A percentile compares a stretch with the other conserved stretches of the same genome.
Evolutionary conservation across 2,797 vertebrate species (phyloP).

Genomic region (Petrocephalus schoutedeni): DNA sequence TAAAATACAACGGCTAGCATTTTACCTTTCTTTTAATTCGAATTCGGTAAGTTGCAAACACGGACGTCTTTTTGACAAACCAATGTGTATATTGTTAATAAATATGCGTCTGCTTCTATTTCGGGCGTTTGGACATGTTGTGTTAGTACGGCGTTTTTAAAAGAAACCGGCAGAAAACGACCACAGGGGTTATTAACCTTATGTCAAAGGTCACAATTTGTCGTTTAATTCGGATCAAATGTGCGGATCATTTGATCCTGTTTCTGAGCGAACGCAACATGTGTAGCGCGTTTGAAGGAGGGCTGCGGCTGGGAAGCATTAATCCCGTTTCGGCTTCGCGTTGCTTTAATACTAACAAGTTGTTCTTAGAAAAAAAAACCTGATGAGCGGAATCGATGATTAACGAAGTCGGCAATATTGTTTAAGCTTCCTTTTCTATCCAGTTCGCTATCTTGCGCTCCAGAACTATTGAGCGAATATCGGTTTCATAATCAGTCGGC

Average conservation of each 20-base stretch:
- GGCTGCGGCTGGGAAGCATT: not conserved
- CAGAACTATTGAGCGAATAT: not conserved
- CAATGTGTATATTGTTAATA: conserved; percentile 3
- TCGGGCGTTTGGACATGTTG: not conserved
- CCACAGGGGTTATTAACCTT: conserved; percentile 10
- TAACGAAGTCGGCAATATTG: not conserved
- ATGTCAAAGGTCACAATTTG: conserved; percentile 14
- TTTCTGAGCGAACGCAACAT: conserved; percentile 1
- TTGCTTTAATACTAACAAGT: not conserved
- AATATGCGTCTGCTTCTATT: not conserved
- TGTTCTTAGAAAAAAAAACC: not conserved
- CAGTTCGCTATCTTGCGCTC: not conserved
- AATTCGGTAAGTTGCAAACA: conserved; percentile 16
- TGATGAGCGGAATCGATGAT: not conserved
- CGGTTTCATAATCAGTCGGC: not conserved
- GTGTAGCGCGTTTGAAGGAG: conserved; percentile 17
- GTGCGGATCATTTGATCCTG: conserved; percentile 2
- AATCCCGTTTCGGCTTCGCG: not conserved
- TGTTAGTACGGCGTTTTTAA: not conserved
- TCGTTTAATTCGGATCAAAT: conserved; percentile 15
- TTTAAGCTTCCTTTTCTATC: not conserved
- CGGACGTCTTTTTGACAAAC: not conserved
- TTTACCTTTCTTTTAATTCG: conserved; percentile 18
- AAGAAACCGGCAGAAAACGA: not conserved
- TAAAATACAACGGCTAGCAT: conserved; percentile 32